Percentiles rank a stretch among this genome's conserved stretches.
phyloP scores from a whole-genome alignment of 2,797 vertebrate genomes.

The Chiloscyllium punctatum region DNA sequence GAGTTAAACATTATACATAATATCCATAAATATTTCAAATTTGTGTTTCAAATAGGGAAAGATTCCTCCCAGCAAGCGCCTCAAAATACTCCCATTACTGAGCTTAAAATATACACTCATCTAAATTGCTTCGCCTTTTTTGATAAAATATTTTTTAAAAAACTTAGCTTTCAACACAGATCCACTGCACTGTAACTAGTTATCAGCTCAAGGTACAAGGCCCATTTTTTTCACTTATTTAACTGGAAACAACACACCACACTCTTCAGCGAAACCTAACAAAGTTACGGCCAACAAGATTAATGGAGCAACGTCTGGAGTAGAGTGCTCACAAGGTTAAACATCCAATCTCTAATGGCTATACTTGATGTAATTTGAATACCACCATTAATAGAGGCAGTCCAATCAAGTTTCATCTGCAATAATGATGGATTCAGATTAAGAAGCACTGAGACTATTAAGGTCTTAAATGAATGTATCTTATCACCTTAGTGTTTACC shows the following conservation, averaged over 20 bases:
- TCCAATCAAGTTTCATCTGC: background rate
- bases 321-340: background rate
- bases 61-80: background rate
- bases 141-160: background rate
- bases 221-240: background rate
- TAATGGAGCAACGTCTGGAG: background rate
- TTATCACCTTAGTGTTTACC: background rate
- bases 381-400: background rate
- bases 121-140: background rate
- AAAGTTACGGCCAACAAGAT: background rate
- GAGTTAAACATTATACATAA: background rate
- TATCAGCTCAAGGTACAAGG: background rate
- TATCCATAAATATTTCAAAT: background rate
- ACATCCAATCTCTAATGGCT: background rate
- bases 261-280: background rate
- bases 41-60: background rate
- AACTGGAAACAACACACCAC: background rate
- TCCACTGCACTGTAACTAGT: background rate
- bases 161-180: background rate
- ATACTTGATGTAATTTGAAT: background rate
- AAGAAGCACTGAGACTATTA: background rate
- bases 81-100: background rate
- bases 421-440: background rate
- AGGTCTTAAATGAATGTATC: background rate
- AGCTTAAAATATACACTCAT: background rate